Percentiles rank a stretch among this genome's conserved stretches.
phyloP scores from a whole-genome alignment of 2,888 invertebrate genomes.

The Antheraea assamensis region DNA sequence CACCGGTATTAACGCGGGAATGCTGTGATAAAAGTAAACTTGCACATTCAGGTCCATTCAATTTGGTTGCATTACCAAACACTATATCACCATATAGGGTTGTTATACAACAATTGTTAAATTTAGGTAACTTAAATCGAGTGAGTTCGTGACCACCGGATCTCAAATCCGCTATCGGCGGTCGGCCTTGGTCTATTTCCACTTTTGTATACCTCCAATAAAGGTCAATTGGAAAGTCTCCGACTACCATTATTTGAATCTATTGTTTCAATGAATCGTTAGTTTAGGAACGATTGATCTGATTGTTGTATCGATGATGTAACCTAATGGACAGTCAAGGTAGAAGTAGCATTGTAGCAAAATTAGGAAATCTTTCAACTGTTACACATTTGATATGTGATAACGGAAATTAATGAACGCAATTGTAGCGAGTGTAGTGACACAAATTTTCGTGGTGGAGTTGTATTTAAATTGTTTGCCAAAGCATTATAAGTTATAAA shows the following conservation, averaged over 20 bases:
- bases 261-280: slow-evolving; percentile 32
- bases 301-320: slow-evolving; percentile 36
- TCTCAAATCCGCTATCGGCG: slow-evolving; percentile 69
- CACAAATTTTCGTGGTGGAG: not conserved
- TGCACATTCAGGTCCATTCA: slow-evolving; percentile 29
- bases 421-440: not conserved
- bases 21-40: not conserved
- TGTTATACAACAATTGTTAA: slow-evolving; percentile 52
- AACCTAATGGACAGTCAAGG: slow-evolving; percentile 39
- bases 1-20: slow-evolving; percentile 2
- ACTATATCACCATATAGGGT: slow-evolving; percentile 37
- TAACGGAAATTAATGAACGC: not conserved
- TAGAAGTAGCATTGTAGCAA: slow-evolving; percentile 16
- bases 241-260: slow-evolving; percentile 39
- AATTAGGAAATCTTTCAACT: slow-evolving; percentile 21
- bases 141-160: slow-evolving; percentile 73
- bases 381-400: slow-evolving; percentile 18
- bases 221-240: slow-evolving; percentile 76
- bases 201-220: slow-evolving; percentile 61
- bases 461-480: not conserved
- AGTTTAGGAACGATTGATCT: slow-evolving; percentile 22
- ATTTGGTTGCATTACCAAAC: slow-evolving; percentile 38
- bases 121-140: slow-evolving; percentile 50
- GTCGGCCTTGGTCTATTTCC: slow-evolving; percentile 76
- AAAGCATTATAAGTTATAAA: not conserved